Evolutionary conservation across 2,888 invertebrate species (phyloP), one percentile per base, ranked within the genome.

Genomic region (Nemoura dubitans): DNA sequence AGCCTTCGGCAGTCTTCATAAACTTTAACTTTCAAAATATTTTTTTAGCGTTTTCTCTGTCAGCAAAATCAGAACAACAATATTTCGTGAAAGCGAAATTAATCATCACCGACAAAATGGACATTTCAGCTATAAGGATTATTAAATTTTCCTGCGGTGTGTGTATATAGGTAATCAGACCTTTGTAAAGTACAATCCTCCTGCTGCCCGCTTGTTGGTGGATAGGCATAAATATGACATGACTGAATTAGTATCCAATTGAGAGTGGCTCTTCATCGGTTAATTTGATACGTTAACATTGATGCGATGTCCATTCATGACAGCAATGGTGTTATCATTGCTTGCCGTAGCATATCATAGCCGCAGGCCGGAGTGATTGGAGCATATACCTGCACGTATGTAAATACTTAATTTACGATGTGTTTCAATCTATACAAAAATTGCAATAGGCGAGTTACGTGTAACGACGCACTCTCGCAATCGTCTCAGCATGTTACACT

Each of bases 241-340:
- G 36, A 59, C 59, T 59, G 59, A 59, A 59, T 59, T 59, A 59
- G 59, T 59, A 59, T 59, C 59, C 59, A 59, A 59, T 59, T 59
- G 59, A 59, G 59, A 59, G 59, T 21, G 2, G 59, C 59, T 59
- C 59, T 59, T 36, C 2, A 59, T 59, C 59, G 59, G 59, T 10
- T 59, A 59, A 59, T 59, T 59, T 59, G 59, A 59, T 59, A 7
- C 59, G 59, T 59, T 59, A 59, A 59, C 21, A 59, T 59, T 59
- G 21, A 59, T 59, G 59, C 21, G 59, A 59, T 59, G 21, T 59
- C 59, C 59, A 21, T 14, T 21, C n/a, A 59, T 59, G 59, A 59
- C 59, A 59, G 59, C 21, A 2, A 14, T 21, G 10, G 16, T 59
- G 59, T 59, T 59, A 59, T 59, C 59, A 59, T 59, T 59, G 59